These are phyloP conservation scores for Drosophila neocordata DNA, from an alignment of 1,140 invertebrate genomes.

Conservation along the genomic window DNA sequence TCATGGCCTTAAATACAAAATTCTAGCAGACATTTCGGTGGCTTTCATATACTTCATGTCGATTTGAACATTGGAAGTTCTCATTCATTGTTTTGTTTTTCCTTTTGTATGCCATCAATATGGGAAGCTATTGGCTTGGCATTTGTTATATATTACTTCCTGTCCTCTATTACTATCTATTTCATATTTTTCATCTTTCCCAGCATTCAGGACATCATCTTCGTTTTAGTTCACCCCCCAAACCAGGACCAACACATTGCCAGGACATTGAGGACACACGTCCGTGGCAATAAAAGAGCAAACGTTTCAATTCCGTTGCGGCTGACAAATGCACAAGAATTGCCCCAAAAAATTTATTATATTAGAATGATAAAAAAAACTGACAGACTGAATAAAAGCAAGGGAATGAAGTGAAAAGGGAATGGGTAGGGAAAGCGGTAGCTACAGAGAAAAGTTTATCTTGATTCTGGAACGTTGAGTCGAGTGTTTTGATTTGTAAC, in stretches of 20 bases:
- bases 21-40: no score
- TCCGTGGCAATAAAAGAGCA: constrained; percentile 73
- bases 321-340: constrained; percentile 80
- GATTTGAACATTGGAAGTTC: no score
- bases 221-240: constrained; percentile 3
- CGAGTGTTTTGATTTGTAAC: constrained; percentile 83
- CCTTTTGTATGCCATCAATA: constrained; percentile 11
- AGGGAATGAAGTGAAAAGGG: neutral
- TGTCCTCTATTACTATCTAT: constrained; percentile 52
- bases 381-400: neutral
- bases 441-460: constrained; percentile 57
- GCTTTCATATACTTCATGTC: no score
- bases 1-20: no score
- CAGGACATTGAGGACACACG: constrained; percentile 56
- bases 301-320: constrained; percentile 82
- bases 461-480: constrained; percentile 54
- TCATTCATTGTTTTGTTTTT: neutral
- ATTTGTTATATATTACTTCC: constrained; percentile 75
- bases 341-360: constrained; percentile 63
- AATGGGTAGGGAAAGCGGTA: no score
- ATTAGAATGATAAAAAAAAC: constrained; percentile 75
- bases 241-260: constrained; percentile 8
- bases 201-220: constrained; percentile 51
- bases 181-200: constrained; percentile 61
- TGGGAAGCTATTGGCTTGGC: constrained; percentile 52